Evolutionary conservation across 2,797 vertebrate species (phyloP).

Genomic region (Danio aesculapii): DNA sequence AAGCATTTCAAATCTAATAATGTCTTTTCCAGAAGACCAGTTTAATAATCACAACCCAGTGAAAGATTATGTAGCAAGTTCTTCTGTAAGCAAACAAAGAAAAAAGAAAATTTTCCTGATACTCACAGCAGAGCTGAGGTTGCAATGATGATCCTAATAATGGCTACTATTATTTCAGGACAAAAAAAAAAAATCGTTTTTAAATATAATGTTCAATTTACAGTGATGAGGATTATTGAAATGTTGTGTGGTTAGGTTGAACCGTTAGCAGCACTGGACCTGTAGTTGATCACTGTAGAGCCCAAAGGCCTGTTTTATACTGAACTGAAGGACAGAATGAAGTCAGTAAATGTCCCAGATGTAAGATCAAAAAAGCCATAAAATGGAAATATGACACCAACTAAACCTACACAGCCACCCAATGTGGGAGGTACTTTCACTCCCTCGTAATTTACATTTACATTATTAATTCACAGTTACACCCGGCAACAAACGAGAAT

Average conservation of each 20-base stretch:
- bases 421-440: neutral
- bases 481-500: neutral
- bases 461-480: neutral
- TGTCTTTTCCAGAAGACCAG: neutral
- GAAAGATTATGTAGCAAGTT: neutral
- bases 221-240: neutral
- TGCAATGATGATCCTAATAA: neutral
- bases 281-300: slow-evolving; percentile 44
- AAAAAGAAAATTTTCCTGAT: neutral
- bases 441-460: neutral
- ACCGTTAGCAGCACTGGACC: slow-evolving; percentile 16
- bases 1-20: neutral
- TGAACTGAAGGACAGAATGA: slow-evolving; percentile 51
- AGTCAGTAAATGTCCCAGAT: slow-evolving; percentile 46
- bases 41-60: neutral
- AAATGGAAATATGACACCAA: slow-evolving; percentile 12
- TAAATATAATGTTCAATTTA: neutral
- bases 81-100: neutral
- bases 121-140: neutral
- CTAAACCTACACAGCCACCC: slow-evolving; percentile 5
- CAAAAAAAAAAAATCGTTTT: neutral
- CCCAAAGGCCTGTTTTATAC: slow-evolving; percentile 39
- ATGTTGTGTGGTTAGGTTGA: neutral
- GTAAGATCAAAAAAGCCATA: slow-evolving; percentile 46
- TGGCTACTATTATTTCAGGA: neutral